Conservation (phyloP, 2,888 invertebrate species). For the Tetheella fluctuosa region DNA sequence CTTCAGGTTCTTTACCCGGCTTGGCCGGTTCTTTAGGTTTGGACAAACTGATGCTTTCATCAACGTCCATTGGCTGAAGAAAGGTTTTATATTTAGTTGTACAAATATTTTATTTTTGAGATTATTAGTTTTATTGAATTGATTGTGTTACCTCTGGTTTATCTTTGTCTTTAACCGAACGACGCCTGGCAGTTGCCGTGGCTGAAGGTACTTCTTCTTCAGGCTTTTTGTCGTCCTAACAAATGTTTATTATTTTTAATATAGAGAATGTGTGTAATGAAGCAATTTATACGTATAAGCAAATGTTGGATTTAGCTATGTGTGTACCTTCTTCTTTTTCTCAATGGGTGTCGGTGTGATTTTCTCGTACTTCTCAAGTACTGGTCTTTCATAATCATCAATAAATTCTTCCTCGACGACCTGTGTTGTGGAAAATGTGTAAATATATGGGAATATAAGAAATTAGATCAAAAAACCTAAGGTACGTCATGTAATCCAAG, state of each 20-base stretch:
- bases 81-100: slow-evolving; percentile 24
- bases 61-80: slow-evolving; percentile 76
- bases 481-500: background rate
- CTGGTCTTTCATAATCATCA: slow-evolving; percentile 90
- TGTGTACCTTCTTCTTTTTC: slow-evolving; percentile 81
- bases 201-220: slow-evolving; percentile 67
- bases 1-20: slow-evolving; percentile 73
- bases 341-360: slow-evolving; percentile 77
- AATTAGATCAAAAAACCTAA: background rate
- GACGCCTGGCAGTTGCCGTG: slow-evolving; percentile 69
- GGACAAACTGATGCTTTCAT: slow-evolving; percentile 73
- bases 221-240: slow-evolving; percentile 61
- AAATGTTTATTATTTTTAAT: slow-evolving; percentile 21
- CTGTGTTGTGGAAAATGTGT: slow-evolving; percentile 58
- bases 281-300: slow-evolving; percentile 19
- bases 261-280: slow-evolving; percentile 20
- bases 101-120: slow-evolving; percentile 7
- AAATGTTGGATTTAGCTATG: slow-evolving; percentile 20
- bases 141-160: slow-evolving; percentile 66
- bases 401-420: slow-evolving; percentile 76
- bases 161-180: slow-evolving; percentile 76
- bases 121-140: slow-evolving; percentile 17
- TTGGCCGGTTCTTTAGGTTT: slow-evolving; percentile 71
- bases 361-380: slow-evolving; percentile 88
- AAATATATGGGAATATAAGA: slow-evolving; percentile 23